Evolutionary conservation across 2,888 invertebrate genomes (phyloP).

Genomic region (Alloplasta piceator): DNA sequence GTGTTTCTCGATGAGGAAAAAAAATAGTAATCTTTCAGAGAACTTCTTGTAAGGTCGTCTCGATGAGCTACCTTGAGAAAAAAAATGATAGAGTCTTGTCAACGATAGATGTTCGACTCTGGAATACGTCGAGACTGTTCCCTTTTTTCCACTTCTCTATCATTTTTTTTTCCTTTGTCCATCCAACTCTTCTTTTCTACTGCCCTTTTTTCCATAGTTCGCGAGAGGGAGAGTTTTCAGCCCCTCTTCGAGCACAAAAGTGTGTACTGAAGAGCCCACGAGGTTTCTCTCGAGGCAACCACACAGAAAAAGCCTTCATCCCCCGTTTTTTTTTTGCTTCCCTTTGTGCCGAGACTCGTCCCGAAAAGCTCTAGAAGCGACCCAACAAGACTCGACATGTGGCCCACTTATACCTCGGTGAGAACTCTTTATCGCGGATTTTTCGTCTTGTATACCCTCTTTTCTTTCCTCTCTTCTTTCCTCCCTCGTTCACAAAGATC

Average conservation of each 20-base stretch:
- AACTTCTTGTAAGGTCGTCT: background rate
- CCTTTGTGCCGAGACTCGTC: slow-evolving; percentile 11
- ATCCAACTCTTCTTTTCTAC: slow-evolving; percentile 20
- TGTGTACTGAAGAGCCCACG: slow-evolving; percentile 24
- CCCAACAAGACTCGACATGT: background rate
- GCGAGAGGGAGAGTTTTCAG: slow-evolving; percentile 20
- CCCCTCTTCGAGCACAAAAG: slow-evolving; percentile 13
- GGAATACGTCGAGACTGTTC: slow-evolving; percentile 26
- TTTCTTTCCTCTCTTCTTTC: background rate
- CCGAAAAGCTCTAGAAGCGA: background rate
- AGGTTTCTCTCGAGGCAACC: slow-evolving; percentile 23
- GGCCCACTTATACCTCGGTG: slow-evolving; percentile 14
- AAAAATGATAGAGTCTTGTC: slow-evolving; percentile 22
- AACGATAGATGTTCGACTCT: slow-evolving; percentile 41
- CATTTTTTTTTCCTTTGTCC: background rate
- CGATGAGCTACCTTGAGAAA: slow-evolving; percentile 26
- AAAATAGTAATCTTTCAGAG: background rate
- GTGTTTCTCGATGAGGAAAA: slow-evolving; percentile 4
- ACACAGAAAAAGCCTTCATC: background rate
- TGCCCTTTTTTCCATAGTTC: slow-evolving; percentile 31
- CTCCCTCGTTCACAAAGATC: slow-evolving; percentile 10
- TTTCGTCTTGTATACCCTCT: slow-evolving; percentile 8
- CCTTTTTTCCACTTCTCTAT: background rate
- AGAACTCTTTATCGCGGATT: slow-evolving; percentile 31
- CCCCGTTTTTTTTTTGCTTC: slow-evolving; percentile 13